A percentile compares a stretch with the other conserved stretches of the same genome.
Conservation (phyloP, 2,888 invertebrate genomes). For the Caenorhabditis doughertyi region DNA sequence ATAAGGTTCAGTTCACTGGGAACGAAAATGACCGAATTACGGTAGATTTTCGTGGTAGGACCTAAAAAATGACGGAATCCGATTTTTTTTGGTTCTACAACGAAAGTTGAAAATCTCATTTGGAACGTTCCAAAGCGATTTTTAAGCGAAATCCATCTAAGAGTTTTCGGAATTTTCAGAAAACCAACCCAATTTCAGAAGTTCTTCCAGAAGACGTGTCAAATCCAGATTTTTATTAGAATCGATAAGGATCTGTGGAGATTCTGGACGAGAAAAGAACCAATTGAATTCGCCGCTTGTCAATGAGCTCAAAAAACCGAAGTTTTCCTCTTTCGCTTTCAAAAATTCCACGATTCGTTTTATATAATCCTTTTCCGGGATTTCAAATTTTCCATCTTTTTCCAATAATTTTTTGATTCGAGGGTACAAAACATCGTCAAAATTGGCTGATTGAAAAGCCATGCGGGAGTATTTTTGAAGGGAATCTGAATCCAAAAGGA, state of each 20-base stretch:
- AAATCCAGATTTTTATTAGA: constrained; percentile 11
- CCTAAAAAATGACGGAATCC: no score
- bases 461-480: constrained; percentile 73
- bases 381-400: constrained; percentile 29
- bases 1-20: no score
- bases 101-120: no score
- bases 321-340: constrained; percentile 71
- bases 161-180: no score
- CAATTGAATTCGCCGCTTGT: constrained; percentile 68
- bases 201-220: constrained; percentile 9
- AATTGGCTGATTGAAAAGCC: constrained; percentile 69
- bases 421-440: constrained; percentile 63
- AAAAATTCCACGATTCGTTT: constrained; percentile 72
- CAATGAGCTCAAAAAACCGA: constrained; percentile 65
- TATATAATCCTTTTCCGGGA: constrained; percentile 27
- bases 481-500: constrained; percentile 75
- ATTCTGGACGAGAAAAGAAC: constrained; percentile 63
- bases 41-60: no score
- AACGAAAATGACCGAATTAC: no score
- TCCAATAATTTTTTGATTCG: constrained; percentile 51
- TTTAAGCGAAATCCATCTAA: no score
- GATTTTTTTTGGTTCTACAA: no score
- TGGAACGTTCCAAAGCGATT: no score
- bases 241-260: constrained; percentile 10
- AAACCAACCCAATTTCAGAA: constrained; percentile 32